These are phyloP conservation scores for Thereva unica DNA, from an alignment of 2,888 invertebrate genomes.

Conservation along the genomic window DNA sequence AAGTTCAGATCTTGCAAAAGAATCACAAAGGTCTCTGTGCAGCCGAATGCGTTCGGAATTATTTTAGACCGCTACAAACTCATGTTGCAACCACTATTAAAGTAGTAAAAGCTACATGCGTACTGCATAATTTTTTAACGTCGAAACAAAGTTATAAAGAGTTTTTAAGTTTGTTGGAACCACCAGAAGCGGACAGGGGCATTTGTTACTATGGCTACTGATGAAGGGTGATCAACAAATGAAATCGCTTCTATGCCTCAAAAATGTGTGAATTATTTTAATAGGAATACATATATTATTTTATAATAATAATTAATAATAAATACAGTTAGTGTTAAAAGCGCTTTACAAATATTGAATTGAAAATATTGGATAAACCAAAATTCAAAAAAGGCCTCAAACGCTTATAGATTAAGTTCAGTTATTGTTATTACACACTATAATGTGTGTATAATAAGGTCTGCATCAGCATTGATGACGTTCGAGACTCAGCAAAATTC, in stretches of 20 bases:
- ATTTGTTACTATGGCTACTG: neutral
- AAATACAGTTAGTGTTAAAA: too few species aligned
- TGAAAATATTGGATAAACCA: too few species aligned
- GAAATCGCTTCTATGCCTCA: conserved; percentile 1
- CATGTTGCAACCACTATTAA: too few species aligned
- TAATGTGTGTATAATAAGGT: too few species aligned
- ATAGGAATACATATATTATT: conserved; percentile 13
- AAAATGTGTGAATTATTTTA: conserved; percentile 16
- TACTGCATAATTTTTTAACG: conserved; percentile 12
- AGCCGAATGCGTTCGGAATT: neutral
- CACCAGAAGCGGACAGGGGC: neutral
- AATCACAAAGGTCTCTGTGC: conserved; percentile 1
- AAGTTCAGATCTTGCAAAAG: conserved; percentile 3
- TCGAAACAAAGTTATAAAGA: conserved; percentile 2
- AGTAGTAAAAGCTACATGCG: conserved; percentile 11
- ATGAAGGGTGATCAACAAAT: conserved; percentile 9
- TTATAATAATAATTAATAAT: conserved; percentile 8
- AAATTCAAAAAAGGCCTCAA: too few species aligned
- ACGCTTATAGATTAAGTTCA: too few species aligned
- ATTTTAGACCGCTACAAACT: too few species aligned
- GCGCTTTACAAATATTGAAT: too few species aligned
- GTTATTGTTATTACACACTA: too few species aligned
- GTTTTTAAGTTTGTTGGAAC: neutral
- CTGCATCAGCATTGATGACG: too few species aligned
- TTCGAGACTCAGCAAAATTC: too few species aligned